Conservation (phyloP, 2,888 invertebrate genomes). For the Aromia moschata region DNA sequence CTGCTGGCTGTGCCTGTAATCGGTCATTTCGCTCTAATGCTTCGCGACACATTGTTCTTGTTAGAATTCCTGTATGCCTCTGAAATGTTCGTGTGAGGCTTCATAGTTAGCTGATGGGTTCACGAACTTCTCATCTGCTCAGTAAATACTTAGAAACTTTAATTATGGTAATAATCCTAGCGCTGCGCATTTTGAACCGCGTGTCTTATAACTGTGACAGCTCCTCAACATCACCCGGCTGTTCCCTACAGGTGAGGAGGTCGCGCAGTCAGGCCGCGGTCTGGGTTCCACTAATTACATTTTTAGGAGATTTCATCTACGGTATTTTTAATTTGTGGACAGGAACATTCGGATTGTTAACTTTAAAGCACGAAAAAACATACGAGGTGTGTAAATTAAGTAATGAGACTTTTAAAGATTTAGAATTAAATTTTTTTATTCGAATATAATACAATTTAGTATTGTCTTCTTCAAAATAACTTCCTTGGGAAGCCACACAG, state of each 20-base stretch:
- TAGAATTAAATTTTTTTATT: too few relatives aligned
- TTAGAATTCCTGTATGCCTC: conserved; percentile 16
- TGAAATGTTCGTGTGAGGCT: conserved; percentile 30
- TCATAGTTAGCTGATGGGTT: conserved; percentile 42
- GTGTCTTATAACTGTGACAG: conserved; percentile 39
- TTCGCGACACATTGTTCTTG: conserved; percentile 15
- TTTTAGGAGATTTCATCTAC: too few relatives aligned
- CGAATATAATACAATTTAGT: too few relatives aligned
- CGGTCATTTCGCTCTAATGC: conserved; percentile 26
- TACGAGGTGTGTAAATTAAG: too few relatives aligned
- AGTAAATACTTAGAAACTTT: conserved; percentile 47
- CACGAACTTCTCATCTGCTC: conserved; percentile 36
- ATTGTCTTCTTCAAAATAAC: too few relatives aligned
- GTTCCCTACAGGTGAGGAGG: conserved; percentile 24
- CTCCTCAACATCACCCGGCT: conserved; percentile 18
- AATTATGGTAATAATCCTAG: conserved; percentile 46
- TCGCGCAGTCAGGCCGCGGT: conserved; percentile 7
- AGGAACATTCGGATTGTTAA: too few relatives aligned
- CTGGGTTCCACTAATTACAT: neutral
- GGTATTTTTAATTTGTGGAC: too few relatives aligned
- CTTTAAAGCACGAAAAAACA: too few relatives aligned
- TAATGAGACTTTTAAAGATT: too few relatives aligned
- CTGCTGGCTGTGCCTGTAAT: too few relatives aligned
- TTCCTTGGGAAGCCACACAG: too few relatives aligned
- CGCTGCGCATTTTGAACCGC: conserved; percentile 42